These are phyloP conservation scores for Volucella bombylans DNA, from an alignment of 2,888 invertebrate species.

Conservation along the genomic window DNA sequence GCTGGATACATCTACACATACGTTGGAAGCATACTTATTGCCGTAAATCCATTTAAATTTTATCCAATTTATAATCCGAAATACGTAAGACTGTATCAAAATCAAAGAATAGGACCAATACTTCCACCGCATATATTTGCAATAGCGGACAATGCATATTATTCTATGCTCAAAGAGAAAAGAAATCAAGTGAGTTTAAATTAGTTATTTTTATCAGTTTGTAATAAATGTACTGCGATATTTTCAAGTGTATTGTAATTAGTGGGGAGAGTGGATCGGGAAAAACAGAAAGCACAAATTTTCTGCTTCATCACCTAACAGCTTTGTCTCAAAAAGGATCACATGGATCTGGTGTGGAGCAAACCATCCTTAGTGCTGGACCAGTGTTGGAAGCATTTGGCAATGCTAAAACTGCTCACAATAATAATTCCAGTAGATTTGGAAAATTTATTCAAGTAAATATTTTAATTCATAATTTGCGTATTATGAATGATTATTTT, in stretches of 20 bases:
- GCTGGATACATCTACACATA: slow-evolving; percentile 98
- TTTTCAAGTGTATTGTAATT: slow-evolving; percentile 92
- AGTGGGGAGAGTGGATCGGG: slow-evolving; percentile 98
- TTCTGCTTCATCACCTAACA: slow-evolving; percentile 96
- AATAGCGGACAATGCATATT: slow-evolving; percentile 96
- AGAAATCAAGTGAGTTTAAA: slow-evolving; percentile 85
- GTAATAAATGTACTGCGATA: slow-evolving; percentile 1
- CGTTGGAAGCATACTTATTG: slow-evolving; percentile 96
- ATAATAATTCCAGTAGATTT: slow-evolving; percentile 98
- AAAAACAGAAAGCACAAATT: slow-evolving; percentile 98
- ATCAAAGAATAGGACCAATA: slow-evolving; percentile 93
- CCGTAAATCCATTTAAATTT: slow-evolving; percentile 96
- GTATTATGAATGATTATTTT: background rate
- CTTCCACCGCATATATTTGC: slow-evolving; percentile 98
- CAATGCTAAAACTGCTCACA: slow-evolving; percentile 98
- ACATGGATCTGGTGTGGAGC: slow-evolving; percentile 97
- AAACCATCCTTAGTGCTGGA: slow-evolving; percentile 96
- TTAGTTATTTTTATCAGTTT: background rate
- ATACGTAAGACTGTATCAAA: slow-evolving; percentile 97
- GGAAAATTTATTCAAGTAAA: slow-evolving; percentile 95
- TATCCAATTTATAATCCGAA: slow-evolving; percentile 99
- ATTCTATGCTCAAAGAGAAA: slow-evolving; percentile 95
- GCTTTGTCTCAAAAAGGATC: slow-evolving; percentile 97
- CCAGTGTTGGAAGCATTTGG: slow-evolving; percentile 98
- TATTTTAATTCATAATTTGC: background rate